These are phyloP conservation scores for Epinephelus malabaricus DNA, from an alignment of 2,797 vertebrate species.

Conservation along the genomic window DNA sequence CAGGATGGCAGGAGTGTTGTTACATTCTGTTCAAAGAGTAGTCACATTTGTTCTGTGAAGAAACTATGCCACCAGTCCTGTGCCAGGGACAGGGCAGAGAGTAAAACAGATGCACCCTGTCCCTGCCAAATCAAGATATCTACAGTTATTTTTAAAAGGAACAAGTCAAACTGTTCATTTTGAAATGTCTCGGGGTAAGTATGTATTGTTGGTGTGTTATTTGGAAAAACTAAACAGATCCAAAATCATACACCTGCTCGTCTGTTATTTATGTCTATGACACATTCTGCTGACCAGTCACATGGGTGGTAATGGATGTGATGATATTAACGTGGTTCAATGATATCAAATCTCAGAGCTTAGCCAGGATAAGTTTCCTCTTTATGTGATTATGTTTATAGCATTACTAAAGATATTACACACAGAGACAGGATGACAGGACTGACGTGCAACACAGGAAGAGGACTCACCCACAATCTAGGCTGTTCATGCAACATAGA, in stretches of 20 bases:
- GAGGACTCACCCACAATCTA: neutral
- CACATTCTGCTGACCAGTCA: neutral
- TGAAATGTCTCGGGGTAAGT: neutral
- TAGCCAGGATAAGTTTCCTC: slow-evolving; percentile 13
- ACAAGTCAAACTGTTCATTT: neutral
- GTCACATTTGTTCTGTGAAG: slow-evolving; percentile 9
- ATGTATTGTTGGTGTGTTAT: neutral
- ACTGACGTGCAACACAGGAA: neutral
- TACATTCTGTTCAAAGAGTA: neutral
- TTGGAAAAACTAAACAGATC: neutral
- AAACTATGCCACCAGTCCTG: neutral
- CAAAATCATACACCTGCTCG: neutral
- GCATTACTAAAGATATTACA: slow-evolving; percentile 23
- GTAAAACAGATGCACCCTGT: neutral
- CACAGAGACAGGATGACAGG: slow-evolving; percentile 7
- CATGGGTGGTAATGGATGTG: neutral
- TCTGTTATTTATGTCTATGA: neutral
- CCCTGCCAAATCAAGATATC: neutral
- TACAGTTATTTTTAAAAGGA: neutral
- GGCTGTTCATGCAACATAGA: neutral
- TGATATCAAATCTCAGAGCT: slow-evolving; percentile 34
- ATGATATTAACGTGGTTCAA: slow-evolving; percentile 5
- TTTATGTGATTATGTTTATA: slow-evolving; percentile 33
- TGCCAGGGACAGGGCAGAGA: neutral
- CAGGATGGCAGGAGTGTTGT: neutral